Conservation (phyloP, 2,888 invertebrate genomes). For the Acronicta psi region DNA sequence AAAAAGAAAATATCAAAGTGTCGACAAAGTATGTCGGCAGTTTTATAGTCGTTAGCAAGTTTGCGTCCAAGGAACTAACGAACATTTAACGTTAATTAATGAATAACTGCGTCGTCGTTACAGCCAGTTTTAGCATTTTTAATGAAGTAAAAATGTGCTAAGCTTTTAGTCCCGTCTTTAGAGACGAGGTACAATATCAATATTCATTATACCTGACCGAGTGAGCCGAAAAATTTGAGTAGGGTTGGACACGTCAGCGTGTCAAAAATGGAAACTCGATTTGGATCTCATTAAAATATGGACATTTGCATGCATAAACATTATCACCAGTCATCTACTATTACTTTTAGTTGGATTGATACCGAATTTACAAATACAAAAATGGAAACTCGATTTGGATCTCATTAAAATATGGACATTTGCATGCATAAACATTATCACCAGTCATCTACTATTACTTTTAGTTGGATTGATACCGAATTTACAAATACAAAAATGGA, state of each 20-base stretch:
- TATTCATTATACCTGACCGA: conserved; percentile 58
- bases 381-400: conserved; percentile 58
- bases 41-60: conserved; percentile 45
- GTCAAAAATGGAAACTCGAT: conserved; percentile 60
- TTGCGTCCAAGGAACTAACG: conserved; percentile 32
- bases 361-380: too few species aligned
- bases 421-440: conserved; percentile 38
- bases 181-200: conserved; percentile 49
- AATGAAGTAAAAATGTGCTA: conserved; percentile 27
- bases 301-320: conserved; percentile 44
- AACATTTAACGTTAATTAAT: conserved; percentile 40
- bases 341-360: conserved; percentile 16
- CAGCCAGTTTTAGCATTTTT: conserved; percentile 24
- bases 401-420: conserved; percentile 56
- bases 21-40: conserved; percentile 5
- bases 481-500: conserved; percentile 63
- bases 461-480: conserved; percentile 3
- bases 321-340: conserved; percentile 27
- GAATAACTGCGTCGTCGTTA: conserved; percentile 26
- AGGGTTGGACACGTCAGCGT: conserved; percentile 73
- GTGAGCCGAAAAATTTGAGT: conserved; percentile 70
- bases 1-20: conserved; percentile 16
- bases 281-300: conserved; percentile 57
- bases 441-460: conserved; percentile 30
- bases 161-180: conserved; percentile 27